Percentiles rank a stretch among this genome's conserved stretches.
Conservation (phyloP, 2,888 invertebrate genomes). For the Platypus cylindrus region DNA sequence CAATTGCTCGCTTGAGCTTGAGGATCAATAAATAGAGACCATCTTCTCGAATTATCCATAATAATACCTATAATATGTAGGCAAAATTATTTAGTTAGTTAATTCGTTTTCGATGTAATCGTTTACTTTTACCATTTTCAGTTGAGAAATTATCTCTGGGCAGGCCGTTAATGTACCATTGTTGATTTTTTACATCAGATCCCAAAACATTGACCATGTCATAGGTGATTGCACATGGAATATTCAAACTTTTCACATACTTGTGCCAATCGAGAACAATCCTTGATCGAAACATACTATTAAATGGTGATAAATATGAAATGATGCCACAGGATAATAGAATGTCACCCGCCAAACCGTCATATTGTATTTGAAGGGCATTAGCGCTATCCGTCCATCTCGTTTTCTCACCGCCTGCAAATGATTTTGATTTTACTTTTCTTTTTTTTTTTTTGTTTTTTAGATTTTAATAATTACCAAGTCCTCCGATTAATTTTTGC, state of each 20-base stretch:
- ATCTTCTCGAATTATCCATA: constrained; percentile 62
- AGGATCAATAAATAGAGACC: constrained; percentile 74
- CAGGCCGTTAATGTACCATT: constrained; percentile 71
- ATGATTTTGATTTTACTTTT: background rate
- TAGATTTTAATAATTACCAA: constrained; percentile 12
- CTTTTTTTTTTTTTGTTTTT: background rate
- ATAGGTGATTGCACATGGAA: constrained; percentile 66
- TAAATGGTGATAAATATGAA: constrained; percentile 80
- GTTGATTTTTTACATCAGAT: constrained; percentile 74
- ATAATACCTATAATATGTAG: constrained; percentile 44
- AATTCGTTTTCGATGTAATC: background rate
- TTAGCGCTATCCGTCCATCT: constrained; percentile 73
- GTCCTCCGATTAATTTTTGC: constrained; percentile 19
- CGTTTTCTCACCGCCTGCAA: constrained; percentile 66
- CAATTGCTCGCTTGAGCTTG: constrained; percentile 78
- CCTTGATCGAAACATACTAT: constrained; percentile 48
- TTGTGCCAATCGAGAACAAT: constrained; percentile 59
- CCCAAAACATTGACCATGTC: constrained; percentile 65
- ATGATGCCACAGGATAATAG: constrained; percentile 79
- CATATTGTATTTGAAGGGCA: constrained; percentile 59
- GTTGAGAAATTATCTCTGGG: constrained; percentile 72
- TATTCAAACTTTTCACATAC: constrained; percentile 46
- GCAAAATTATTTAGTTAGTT: background rate
- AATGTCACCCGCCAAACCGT: constrained; percentile 80
- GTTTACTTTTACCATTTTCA: constrained; percentile 61